A percentile compares a stretch with the other conserved stretches of the same genome.
Evolutionary conservation across 2,113 vertebrate species (phyloP).

Genomic region (Oceanites oceanicus): DNA sequence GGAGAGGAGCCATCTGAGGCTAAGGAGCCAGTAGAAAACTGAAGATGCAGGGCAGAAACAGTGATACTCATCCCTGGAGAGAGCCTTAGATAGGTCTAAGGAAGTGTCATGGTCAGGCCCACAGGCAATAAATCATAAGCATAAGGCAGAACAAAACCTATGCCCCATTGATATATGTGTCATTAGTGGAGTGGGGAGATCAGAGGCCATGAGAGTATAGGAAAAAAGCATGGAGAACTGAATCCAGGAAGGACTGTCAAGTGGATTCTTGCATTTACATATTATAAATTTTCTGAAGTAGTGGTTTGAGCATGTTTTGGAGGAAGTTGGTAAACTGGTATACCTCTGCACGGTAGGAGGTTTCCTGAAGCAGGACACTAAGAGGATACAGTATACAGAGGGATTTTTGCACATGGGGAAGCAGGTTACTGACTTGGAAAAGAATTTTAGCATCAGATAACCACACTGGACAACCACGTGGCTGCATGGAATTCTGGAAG

Average conservation of each 20-base stretch:
- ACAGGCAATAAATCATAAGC: not conserved
- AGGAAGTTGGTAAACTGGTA: not conserved
- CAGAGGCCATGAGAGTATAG: not conserved
- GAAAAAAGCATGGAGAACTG: not conserved
- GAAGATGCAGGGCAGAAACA: not conserved
- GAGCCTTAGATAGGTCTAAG: not conserved
- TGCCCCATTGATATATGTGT: not conserved
- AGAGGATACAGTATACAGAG: not conserved
- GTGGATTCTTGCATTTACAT: not conserved
- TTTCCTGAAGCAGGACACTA: not conserved
- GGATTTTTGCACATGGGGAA: not conserved
- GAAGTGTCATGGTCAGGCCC: not conserved
- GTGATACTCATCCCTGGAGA: too few relatives aligned
- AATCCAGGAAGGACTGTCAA: not conserved
- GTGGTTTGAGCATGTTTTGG: not conserved
- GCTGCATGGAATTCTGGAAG: not conserved
- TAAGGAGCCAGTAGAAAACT: not conserved
- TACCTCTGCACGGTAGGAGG: not conserved
- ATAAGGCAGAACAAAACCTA: not conserved
- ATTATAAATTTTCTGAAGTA: not conserved
- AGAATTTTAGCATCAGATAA: not conserved
- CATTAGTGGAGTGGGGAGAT: not conserved
- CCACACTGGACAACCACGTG: too few relatives aligned
- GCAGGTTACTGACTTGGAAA: not conserved
- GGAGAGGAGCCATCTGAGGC: not conserved